A percentile compares a stretch with the other conserved stretches of the same genome.
These are phyloP conservation scores for Acanthacorydalis orientalis DNA, from an alignment of 2,888 invertebrate genomes.

Conservation along the genomic window DNA sequence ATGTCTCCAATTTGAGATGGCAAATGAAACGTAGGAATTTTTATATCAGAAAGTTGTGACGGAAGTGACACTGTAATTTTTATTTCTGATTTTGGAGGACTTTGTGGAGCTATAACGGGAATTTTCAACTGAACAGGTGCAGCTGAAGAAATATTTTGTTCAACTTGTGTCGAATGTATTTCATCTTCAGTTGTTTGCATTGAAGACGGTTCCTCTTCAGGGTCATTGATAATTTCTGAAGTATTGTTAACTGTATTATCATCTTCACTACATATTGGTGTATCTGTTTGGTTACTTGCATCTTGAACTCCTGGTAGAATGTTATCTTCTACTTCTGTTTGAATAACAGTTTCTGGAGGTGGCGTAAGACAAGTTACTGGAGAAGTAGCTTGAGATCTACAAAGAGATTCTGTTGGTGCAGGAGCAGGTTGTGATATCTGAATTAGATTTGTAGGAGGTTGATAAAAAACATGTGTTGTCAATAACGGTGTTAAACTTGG, in stretches of 20 bases:
- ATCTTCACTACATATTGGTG: constrained; percentile 50
- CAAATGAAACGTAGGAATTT: not conserved
- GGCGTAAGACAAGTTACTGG: constrained; percentile 42
- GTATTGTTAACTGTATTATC: constrained; percentile 26
- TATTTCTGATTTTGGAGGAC: constrained; percentile 19
- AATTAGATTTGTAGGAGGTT: constrained; percentile 22
- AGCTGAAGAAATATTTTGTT: not conserved
- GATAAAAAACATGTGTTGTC: constrained; percentile 38
- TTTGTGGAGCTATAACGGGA: constrained; percentile 6
- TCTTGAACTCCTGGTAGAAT: constrained; percentile 47
- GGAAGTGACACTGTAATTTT: constrained; percentile 14
- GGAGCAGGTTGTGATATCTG: constrained; percentile 21
- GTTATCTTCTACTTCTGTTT: constrained; percentile 11
- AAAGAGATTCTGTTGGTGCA: constrained; percentile 18
- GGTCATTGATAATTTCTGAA: not conserved
- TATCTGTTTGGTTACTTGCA: constrained; percentile 71
- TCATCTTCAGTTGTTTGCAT: not conserved
- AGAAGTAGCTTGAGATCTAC: constrained; percentile 28
- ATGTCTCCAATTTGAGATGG: not conserved
- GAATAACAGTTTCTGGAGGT: constrained; percentile 28
- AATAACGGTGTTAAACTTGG: constrained; percentile 33
- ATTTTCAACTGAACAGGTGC: not conserved
- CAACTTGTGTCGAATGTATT: not conserved
- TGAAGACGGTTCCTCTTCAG: constrained; percentile 1
- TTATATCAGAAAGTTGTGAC: too few relatives aligned